Evolutionary conservation across 2,797 vertebrate genomes (phyloP).

Genomic region (Vireo griseus): DNA sequence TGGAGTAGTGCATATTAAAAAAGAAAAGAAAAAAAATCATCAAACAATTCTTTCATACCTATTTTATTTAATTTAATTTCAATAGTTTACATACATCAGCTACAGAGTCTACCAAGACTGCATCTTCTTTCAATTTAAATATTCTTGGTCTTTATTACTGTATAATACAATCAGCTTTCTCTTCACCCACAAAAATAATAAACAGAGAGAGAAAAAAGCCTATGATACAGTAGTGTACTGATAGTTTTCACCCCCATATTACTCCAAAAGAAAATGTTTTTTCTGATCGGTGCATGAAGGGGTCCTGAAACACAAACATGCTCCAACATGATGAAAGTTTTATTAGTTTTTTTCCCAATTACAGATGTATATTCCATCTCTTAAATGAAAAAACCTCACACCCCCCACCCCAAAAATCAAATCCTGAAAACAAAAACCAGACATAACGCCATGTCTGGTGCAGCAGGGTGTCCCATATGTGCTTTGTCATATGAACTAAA

Average conservation of each 20-base stretch:
- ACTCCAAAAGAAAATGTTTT: constrained; percentile 1
- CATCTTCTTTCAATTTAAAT: constrained; percentile 59
- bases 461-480: neutral
- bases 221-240: neutral
- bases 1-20: constrained; percentile 50
- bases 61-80: constrained; percentile 58
- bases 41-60: constrained; percentile 57
- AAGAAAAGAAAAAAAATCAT: neutral
- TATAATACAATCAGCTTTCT: constrained; percentile 40
- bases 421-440: neutral
- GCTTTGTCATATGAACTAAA: neutral
- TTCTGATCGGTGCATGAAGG: neutral
- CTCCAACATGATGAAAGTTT: constrained; percentile 1
- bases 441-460: neutral
- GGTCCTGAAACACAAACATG: constrained; percentile 10
- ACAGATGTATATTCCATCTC: neutral
- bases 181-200: constrained; percentile 33
- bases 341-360: neutral
- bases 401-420: neutral
- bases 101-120: neutral
- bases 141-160: constrained; percentile 39
- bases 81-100: constrained; percentile 29
- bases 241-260: constrained; percentile 18
- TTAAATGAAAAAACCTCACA: neutral
- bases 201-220: neutral